phyloP scores from a whole-genome alignment of 2,113 vertebrate genomes.

The Halichoeres trimaculatus region DNA sequence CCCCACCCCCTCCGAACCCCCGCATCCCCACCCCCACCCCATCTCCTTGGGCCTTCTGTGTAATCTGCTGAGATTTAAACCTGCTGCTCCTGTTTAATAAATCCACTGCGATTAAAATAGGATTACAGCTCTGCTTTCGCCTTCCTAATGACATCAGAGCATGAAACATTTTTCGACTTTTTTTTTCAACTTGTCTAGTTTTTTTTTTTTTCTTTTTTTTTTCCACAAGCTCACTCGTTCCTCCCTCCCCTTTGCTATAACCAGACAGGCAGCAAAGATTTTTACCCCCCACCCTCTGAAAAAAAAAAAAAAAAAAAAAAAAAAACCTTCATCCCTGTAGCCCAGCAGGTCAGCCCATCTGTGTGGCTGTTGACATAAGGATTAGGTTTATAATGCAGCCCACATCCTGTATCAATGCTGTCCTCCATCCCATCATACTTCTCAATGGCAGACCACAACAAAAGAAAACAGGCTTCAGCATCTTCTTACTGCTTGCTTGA shows the following conservation, averaged over 20 bases:
- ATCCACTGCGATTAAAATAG: slow-evolving; percentile 82
- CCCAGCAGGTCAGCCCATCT: slow-evolving; percentile 67
- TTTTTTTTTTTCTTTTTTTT: neutral
- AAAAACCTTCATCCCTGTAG: slow-evolving; percentile 26
- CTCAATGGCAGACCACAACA: slow-evolving; percentile 30
- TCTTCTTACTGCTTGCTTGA: slow-evolving; percentile 12
- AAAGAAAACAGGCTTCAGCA: slow-evolving; percentile 15
- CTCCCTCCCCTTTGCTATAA: neutral
- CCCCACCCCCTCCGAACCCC: slow-evolving; percentile 4
- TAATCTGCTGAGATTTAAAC: slow-evolving; percentile 85
- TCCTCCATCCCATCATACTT: slow-evolving; percentile 21
- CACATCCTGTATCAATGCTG: slow-evolving; percentile 49
- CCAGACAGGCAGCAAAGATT: slow-evolving; percentile 20
- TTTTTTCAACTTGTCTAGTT: slow-evolving; percentile 19
- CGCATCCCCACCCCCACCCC: slow-evolving; percentile 21
- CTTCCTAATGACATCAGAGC: slow-evolving; percentile 70
- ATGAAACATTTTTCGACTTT: slow-evolving; percentile 64
- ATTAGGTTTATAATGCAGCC: slow-evolving; percentile 69
- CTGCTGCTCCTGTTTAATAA: slow-evolving; percentile 84
- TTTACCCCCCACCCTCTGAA: neutral
- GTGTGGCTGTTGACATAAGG: slow-evolving; percentile 58
- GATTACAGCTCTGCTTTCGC: slow-evolving; percentile 77
- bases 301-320: slow-evolving; percentile 12
- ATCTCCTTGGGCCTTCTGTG: slow-evolving; percentile 74
- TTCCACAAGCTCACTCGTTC: neutral